Conservation (phyloP, 2,888 invertebrate species). For the Fragum sueziense region DNA sequence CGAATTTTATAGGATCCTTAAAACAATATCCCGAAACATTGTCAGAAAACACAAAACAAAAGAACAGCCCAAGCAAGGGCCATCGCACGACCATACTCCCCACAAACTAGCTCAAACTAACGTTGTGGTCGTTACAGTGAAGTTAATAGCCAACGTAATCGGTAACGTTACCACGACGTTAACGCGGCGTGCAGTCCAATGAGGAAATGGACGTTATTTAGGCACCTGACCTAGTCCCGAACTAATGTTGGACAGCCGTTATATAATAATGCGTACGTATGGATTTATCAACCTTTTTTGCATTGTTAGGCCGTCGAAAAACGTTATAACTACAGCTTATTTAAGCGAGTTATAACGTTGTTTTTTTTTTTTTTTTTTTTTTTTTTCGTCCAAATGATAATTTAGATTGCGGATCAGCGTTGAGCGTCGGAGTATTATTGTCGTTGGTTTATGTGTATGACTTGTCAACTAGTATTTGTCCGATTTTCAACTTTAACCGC, state of each 20-base stretch:
- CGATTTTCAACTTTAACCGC: too few relatives aligned
- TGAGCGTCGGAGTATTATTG: too few relatives aligned
- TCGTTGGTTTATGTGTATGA: too few relatives aligned
- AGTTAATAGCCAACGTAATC: neutral
- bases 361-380: too few relatives aligned
- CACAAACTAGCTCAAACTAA: neutral
- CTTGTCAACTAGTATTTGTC: too few relatives aligned
- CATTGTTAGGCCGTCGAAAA: too few relatives aligned
- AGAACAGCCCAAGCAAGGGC: neutral
- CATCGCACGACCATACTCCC: slow-evolving; percentile 8
- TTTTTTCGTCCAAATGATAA: too few relatives aligned
- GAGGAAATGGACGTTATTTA: neutral
- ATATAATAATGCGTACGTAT: neutral
- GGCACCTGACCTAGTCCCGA: slow-evolving; percentile 1
- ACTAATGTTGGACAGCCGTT: neutral
- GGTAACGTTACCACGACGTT: neutral
- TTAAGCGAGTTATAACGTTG: too few relatives aligned
- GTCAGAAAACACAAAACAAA: neutral
- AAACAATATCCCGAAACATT: slow-evolving; percentile 7
- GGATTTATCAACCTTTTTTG: too few relatives aligned
- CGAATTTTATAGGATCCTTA: slow-evolving; percentile 18
- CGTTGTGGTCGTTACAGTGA: neutral
- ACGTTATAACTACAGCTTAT: too few relatives aligned
- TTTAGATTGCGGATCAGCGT: too few relatives aligned
- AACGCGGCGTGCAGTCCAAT: neutral